These are phyloP conservation scores for Drosophila longiperda DNA, from an alignment of 2,888 invertebrate species.

Conservation along the genomic window DNA sequence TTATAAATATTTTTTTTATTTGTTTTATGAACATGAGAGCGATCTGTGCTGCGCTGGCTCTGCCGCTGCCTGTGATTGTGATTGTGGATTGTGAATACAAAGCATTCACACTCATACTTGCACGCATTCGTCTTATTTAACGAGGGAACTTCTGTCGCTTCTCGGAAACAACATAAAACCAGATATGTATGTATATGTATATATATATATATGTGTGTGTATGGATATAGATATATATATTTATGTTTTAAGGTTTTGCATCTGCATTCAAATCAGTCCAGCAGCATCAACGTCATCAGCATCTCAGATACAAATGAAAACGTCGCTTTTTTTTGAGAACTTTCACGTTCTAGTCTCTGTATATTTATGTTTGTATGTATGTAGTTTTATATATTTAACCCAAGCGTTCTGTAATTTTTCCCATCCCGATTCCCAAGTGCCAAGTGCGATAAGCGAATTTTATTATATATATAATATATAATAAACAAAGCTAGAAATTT, in stretches of 20 bases:
- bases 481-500: background rate
- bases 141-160: slow-evolving; percentile 62
- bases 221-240: background rate
- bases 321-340: slow-evolving; percentile 6
- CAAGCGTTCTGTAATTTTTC: background rate
- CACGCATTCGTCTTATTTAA: slow-evolving; percentile 65
- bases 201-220: slow-evolving; percentile 1
- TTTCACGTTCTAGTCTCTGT: background rate
- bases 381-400: background rate
- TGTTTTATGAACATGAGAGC: slow-evolving; percentile 1
- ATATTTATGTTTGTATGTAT: slow-evolving; percentile 5
- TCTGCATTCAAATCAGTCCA: slow-evolving; percentile 31
- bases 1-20: slow-evolving; percentile 1
- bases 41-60: slow-evolving; percentile 1
- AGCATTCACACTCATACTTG: slow-evolving; percentile 42
- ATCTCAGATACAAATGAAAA: slow-evolving; percentile 27
- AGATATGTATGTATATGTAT: slow-evolving; percentile 42
- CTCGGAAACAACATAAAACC: slow-evolving; percentile 71
- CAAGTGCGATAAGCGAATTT: background rate
- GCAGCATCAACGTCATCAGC: slow-evolving; percentile 36
- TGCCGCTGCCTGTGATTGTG: slow-evolving; percentile 15
- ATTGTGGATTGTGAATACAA: slow-evolving; percentile 41
- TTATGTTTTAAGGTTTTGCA: slow-evolving; percentile 39
- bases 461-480: too few species aligned
- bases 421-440: background rate